phyloP scores from a whole-genome alignment of 2,888 invertebrate genomes.

The Chrysolina haemoptera region DNA sequence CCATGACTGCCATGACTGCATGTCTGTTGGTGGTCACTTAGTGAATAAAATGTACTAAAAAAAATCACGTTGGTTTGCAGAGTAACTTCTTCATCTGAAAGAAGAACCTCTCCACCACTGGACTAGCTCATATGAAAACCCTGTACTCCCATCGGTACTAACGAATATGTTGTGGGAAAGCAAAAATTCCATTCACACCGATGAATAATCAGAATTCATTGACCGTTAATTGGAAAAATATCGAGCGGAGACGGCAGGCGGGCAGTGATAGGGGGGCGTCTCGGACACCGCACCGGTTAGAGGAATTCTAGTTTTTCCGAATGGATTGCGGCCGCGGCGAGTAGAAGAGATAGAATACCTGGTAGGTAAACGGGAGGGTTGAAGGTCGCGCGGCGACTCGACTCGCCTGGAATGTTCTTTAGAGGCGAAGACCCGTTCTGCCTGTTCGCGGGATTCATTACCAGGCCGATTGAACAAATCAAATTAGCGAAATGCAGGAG shows the following conservation, averaged over 20 bases:
- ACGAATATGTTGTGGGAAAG: constrained; percentile 18
- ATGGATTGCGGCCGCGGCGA: constrained; percentile 26
- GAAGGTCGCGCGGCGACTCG: constrained; percentile 64
- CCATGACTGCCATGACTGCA: too few species aligned
- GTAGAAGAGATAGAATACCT: constrained; percentile 55
- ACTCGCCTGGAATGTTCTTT: constrained; percentile 64
- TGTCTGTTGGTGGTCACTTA: too few species aligned
- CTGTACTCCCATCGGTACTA: background rate
- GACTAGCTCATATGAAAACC: background rate
- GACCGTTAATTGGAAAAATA: constrained; percentile 20
- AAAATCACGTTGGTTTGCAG: too few species aligned
- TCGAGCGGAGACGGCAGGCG: background rate
- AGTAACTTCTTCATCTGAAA: background rate
- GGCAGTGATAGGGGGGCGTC: background rate
- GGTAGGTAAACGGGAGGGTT: constrained; percentile 60
- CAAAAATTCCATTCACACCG: constrained; percentile 20
- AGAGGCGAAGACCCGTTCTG: constrained; percentile 60
- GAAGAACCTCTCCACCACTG: background rate
- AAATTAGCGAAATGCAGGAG: constrained; percentile 61
- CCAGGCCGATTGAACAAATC: constrained; percentile 64
- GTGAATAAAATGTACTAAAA: too few species aligned
- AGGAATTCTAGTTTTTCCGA: constrained; percentile 60
- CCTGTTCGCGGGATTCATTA: constrained; percentile 65
- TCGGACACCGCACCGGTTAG: constrained; percentile 14
- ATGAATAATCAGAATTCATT: constrained; percentile 17